Evolutionary conservation across 2,888 invertebrate genomes (phyloP).

Genomic region (Melikaiella ostensackeni): DNA sequence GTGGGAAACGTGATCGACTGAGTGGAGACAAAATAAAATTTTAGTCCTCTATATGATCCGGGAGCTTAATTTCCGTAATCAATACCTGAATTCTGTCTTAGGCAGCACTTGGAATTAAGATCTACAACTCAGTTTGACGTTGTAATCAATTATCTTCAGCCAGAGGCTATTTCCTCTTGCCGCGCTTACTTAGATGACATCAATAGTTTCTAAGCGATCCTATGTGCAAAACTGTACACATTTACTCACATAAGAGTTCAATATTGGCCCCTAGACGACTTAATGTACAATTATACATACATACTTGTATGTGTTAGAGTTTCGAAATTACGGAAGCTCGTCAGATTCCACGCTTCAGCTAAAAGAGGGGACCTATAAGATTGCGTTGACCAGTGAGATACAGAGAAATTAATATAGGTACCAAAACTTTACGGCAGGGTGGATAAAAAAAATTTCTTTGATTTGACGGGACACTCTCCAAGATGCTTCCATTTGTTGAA

Average conservation of each 20-base stretch:
- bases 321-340: too few relatives aligned
- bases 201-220: conserved; percentile 50
- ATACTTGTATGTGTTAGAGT: too few relatives aligned
- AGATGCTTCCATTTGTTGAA: too few relatives aligned
- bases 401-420: too few relatives aligned
- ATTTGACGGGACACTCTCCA: too few relatives aligned
- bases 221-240: neutral
- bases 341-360: too few relatives aligned
- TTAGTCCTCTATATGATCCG: neutral
- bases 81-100: conserved; percentile 46
- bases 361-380: too few relatives aligned
- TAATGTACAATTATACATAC: too few relatives aligned
- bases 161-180: conserved; percentile 64
- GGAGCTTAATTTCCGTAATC: conserved; percentile 44
- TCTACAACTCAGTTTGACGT: conserved; percentile 62
- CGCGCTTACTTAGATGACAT: conserved; percentile 54
- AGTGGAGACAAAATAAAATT: neutral
- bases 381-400: too few relatives aligned
- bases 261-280: neutral
- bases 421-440: too few relatives aligned
- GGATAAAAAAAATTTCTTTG: too few relatives aligned
- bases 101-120: conserved; percentile 62
- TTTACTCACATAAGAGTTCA: neutral
- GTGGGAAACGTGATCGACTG: neutral
- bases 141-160: conserved; percentile 66